Percentiles rank a stretch among this genome's conserved stretches.
Conservation (phyloP, 2,797 vertebrate genomes). For the Anniella stebbinsi region DNA sequence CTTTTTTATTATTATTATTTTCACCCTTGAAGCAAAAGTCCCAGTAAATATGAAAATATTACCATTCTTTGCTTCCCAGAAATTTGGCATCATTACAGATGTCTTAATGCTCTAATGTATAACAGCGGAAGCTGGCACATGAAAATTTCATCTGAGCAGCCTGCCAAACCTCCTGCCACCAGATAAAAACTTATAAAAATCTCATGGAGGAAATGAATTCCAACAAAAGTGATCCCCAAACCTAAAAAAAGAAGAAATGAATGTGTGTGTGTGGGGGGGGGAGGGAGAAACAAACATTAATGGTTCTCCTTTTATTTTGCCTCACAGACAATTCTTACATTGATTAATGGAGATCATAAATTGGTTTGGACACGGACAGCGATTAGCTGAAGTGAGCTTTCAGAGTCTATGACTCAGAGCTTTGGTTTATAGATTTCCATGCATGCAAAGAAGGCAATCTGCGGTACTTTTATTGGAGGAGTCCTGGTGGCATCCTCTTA, state of each 20-base stretch:
- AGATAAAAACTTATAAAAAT: conserved; percentile 40
- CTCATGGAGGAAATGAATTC: conserved; percentile 59
- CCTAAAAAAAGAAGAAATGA: neutral
- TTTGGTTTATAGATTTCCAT: conserved; percentile 18
- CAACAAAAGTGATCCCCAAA: conserved; percentile 48
- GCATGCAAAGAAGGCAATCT: neutral
- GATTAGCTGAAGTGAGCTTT: conserved; percentile 1
- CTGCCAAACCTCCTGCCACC: conserved; percentile 36
- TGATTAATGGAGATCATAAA: conserved; percentile 33
- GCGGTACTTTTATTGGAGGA: neutral
- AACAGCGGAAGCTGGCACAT: conserved; percentile 56
- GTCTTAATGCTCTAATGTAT: conserved; percentile 59
- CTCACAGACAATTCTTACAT: conserved; percentile 1
- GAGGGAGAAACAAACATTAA: conserved; percentile 4
- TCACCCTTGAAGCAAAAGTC: conserved; percentile 49
- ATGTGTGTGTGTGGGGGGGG: too few relatives aligned
- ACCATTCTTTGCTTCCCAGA: conserved; percentile 57
- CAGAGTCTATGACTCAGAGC: neutral
- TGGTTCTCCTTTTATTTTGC: neutral
- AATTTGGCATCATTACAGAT: conserved; percentile 61
- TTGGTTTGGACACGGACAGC: neutral
- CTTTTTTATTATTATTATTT: conserved; percentile 49
- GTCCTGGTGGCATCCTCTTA: neutral
- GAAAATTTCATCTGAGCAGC: conserved; percentile 63
- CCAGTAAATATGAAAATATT: conserved; percentile 58